These are phyloP conservation scores for Marisa cornuarietis DNA, from an alignment of 1,140 invertebrate genomes.

Conservation along the genomic window DNA sequence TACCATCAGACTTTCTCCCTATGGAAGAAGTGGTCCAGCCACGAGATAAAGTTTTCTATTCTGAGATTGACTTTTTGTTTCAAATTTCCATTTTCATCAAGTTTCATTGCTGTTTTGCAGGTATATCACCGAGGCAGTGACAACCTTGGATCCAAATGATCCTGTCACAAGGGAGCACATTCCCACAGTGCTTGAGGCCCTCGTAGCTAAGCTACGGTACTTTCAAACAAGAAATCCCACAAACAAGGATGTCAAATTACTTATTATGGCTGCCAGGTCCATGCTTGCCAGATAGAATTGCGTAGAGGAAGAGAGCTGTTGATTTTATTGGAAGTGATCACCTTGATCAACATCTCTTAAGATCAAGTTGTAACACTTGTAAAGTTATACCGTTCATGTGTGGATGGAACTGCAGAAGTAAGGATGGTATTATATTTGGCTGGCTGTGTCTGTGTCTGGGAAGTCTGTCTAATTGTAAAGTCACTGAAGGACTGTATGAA, in stretches of 20 bases:
- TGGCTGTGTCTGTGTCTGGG: too few relatives aligned
- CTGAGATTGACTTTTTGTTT: background rate
- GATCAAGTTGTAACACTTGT: too few relatives aligned
- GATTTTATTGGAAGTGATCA: too few relatives aligned
- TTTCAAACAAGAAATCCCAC: conserved; percentile 78
- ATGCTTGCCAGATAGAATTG: conserved; percentile 38
- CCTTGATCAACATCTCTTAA: too few relatives aligned
- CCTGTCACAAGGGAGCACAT: conserved; percentile 84
- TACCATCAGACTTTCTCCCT: background rate
- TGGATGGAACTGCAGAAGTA: too few relatives aligned
- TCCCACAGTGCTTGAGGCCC: conserved; percentile 78
- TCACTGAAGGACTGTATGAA: too few relatives aligned
- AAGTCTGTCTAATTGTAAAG: too few relatives aligned
- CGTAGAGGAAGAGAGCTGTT: too few relatives aligned
- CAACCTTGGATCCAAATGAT: conserved; percentile 81
- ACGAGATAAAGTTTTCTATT: background rate
- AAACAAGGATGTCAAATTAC: conserved; percentile 77
- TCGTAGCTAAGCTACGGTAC: conserved; percentile 78
- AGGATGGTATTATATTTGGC: too few relatives aligned
- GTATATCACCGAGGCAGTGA: conserved; percentile 87
- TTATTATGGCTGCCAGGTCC: conserved; percentile 80
- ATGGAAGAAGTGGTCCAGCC: background rate
- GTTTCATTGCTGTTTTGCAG: conserved; percentile 66
- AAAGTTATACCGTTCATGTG: too few relatives aligned
- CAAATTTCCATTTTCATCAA: background rate